A percentile compares a stretch with the other conserved stretches of the same genome.
phyloP scores from a whole-genome alignment of 2,113 vertebrate genomes.

The Oenanthe melanoleuca region DNA sequence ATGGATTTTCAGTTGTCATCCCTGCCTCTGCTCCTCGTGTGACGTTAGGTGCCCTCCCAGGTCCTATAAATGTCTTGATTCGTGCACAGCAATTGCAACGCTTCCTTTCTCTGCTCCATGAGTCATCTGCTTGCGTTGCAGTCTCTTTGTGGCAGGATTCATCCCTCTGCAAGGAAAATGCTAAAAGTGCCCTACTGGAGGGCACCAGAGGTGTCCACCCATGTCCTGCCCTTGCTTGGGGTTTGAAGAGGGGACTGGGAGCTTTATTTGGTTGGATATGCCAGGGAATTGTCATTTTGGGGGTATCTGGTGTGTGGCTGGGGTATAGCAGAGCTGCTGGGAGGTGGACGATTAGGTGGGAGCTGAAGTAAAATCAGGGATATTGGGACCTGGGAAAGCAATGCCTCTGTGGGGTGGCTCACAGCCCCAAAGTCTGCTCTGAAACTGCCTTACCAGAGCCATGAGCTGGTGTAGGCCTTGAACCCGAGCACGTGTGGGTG shows the following conservation, averaged over 20 bases:
- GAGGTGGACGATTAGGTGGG: not conserved
- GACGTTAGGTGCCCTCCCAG: not conserved
- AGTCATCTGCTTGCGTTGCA: constrained; percentile 46
- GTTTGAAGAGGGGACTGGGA: not conserved
- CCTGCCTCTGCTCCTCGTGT: not conserved
- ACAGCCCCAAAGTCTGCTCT: not conserved
- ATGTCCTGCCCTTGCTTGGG: not conserved
- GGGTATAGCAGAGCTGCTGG: not conserved
- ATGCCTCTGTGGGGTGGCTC: not conserved
- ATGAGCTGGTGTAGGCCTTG: not conserved
- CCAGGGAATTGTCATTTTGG: not conserved
- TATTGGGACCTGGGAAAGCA: not conserved
- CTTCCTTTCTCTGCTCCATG: not conserved
- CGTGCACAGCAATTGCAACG: not conserved
- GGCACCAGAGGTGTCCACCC: not conserved
- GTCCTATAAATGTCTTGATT: not conserved
- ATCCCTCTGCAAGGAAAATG: not conserved
- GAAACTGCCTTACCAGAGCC: not conserved
- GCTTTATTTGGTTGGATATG: not conserved
- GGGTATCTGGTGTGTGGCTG: not conserved
- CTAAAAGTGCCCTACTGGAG: not conserved
- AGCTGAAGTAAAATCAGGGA: not conserved
- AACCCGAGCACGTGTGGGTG: fast-evolving
- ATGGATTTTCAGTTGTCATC: not conserved
- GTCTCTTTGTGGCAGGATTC: not conserved